Conservation (phyloP, 2,113 vertebrate species). For the Dissostichus mawsoni region DNA sequence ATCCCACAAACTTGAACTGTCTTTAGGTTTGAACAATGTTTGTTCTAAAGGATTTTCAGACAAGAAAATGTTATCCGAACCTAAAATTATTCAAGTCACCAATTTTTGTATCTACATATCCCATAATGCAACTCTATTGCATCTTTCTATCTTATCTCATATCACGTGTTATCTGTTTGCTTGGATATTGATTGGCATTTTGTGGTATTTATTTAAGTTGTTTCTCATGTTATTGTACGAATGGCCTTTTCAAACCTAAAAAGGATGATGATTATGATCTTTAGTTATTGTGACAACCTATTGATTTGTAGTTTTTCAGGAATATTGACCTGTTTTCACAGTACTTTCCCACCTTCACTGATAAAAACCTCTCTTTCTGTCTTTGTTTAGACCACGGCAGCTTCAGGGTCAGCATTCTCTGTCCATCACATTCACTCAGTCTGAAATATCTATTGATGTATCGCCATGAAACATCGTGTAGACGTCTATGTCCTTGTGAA, state of each 20-base stretch:
- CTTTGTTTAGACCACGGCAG: not conserved
- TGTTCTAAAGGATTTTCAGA: no score
- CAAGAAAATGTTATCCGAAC: no score
- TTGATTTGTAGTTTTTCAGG: not conserved
- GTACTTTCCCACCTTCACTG: not conserved
- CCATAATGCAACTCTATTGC: not conserved
- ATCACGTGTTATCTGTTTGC: not conserved
- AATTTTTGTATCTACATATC: no score
- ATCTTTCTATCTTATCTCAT: not conserved
- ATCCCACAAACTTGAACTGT: not conserved
- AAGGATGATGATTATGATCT: conserved; percentile 15
- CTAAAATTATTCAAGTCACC: no score
- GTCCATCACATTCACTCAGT: not conserved
- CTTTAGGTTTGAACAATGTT: no score
- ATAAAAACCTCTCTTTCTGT: not conserved
- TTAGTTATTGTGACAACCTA: conserved; percentile 7
- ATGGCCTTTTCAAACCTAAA: not conserved
- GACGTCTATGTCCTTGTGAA: not conserved
- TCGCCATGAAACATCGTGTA: not conserved
- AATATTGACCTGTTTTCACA: not conserved
- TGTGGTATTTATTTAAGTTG: not conserved
- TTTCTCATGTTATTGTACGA: not conserved
- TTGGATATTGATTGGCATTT: not conserved
- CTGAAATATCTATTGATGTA: conserved; percentile 4
- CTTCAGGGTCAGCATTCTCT: not conserved